Evolutionary conservation across 1,140 invertebrate genomes (phyloP), one percentile per base, ranked within the genome.

Genomic region (Belonocnema kinseyi): DNA sequence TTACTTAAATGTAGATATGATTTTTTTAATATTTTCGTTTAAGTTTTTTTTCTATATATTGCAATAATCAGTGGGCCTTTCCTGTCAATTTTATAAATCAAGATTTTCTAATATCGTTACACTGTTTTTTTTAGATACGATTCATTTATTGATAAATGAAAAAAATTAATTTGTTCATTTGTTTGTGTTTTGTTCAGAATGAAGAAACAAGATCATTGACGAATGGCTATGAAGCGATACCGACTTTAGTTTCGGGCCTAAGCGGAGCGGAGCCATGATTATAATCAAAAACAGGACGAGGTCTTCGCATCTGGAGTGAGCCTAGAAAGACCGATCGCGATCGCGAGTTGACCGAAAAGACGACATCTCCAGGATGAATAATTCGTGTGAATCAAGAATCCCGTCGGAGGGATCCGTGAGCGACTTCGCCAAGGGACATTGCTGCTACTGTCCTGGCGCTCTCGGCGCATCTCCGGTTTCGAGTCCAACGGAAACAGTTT

Each of bases 351-450:
- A 33, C 26, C 26, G 26, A 66, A 66, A 66, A 66, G 61, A 13
- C 26, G 61, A 66, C 46, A 72, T 51, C 46, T 51, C 14, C 50
- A 17, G 50, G 46, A 72, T 53, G 51, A 17, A 58, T 33, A 72
- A 72, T 72, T 72, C 16, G 50, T 13, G 21, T n/a, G 46, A 72
- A 17, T 72, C 71, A 26, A 53, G 50, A 14, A 26, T 72, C 17
- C 50, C 71, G 19, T 7, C 21, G 71, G 51, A 21, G 66, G 66
- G 21, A 14, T 46, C 53, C 16, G 5, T 17, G 14, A 79, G 75
- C 54, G 82, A 81, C 6, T 72, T 83, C 8, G 81, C 79, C 79
- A 77, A 82, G 16, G 80, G 80, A 50, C 80, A 81, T 52, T 80
- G 76, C 8, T 66, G 61, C 13, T 66, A 66, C 26, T 66, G 61